A percentile compares a stretch with the other conserved stretches of the same genome.
Conservation (phyloP, 2,113 vertebrate genomes). For the Ginglymostoma cirratum region DNA sequence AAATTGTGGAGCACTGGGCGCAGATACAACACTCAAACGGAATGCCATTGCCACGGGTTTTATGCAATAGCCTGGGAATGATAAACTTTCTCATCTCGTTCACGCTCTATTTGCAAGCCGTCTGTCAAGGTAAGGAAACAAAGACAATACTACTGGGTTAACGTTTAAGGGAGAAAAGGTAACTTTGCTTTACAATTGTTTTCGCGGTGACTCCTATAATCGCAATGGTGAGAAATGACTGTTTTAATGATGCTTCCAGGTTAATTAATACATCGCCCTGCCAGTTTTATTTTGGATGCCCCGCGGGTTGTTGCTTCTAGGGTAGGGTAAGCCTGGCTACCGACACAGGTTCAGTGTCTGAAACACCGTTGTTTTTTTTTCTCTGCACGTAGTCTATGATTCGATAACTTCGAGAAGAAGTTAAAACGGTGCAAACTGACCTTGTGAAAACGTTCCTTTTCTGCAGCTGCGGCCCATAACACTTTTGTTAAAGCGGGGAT, state of each 20-base stretch:
- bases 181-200: background rate
- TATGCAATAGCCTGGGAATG: background rate
- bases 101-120: background rate
- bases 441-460: background rate
- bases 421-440: background rate
- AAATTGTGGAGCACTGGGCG: background rate
- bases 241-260: background rate
- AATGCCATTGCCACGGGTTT: background rate
- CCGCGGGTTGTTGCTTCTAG: background rate
- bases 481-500: background rate
- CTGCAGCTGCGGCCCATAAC: background rate
- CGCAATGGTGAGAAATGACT: background rate
- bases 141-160: background rate
- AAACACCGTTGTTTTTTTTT: background rate
- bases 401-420: background rate
- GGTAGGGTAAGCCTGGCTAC: background rate
- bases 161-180: background rate
- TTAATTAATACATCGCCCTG: background rate
- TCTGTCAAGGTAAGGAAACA: slow-evolving; percentile 32
- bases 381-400: background rate
- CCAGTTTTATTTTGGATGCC: background rate
- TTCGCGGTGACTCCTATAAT: background rate
- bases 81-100: slow-evolving; percentile 19
- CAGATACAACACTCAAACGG: background rate
- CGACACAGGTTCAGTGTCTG: background rate